Conservation (phyloP, 2,797 vertebrate species). For the Lophotriccus pileatus region DNA sequence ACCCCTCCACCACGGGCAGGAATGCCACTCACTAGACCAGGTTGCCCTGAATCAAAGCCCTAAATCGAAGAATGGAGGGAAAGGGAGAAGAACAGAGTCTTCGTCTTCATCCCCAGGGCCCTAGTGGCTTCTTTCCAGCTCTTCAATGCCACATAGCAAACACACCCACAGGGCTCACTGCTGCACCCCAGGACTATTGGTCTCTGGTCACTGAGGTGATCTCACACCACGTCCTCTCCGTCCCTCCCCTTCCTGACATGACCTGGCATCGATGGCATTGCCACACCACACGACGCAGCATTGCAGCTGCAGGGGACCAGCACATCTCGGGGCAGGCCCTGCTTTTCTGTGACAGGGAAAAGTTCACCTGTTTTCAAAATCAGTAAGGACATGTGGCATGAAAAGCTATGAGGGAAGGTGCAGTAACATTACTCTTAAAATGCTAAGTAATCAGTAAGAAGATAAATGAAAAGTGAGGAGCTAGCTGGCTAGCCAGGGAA, state of each 20-base stretch:
- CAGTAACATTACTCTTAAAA: background rate
- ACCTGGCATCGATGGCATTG: background rate
- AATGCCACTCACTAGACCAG: background rate
- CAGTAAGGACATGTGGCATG: fast-evolving
- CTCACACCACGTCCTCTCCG: background rate
- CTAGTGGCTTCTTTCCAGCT: background rate
- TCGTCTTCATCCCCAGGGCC: background rate
- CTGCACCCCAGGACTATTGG: background rate
- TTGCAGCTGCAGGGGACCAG: background rate
- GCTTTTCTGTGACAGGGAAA: background rate
- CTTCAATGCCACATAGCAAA: background rate
- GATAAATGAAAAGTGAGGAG: background rate
- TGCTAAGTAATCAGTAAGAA: background rate
- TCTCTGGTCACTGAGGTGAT: background rate
- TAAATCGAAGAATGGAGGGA: background rate
- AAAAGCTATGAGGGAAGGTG: background rate
- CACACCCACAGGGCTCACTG: background rate
- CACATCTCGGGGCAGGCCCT: fast-evolving
- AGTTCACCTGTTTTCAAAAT: background rate
- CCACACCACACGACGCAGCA: fast-evolving
- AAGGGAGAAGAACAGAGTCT: background rate
- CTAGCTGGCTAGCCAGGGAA: background rate
- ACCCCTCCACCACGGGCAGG: background rate
- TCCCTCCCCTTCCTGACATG: background rate
- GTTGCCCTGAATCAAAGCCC: no score